phyloP scores from a whole-genome alignment of 2,797 vertebrate genomes.

The Peromyscus melanophrys region DNA sequence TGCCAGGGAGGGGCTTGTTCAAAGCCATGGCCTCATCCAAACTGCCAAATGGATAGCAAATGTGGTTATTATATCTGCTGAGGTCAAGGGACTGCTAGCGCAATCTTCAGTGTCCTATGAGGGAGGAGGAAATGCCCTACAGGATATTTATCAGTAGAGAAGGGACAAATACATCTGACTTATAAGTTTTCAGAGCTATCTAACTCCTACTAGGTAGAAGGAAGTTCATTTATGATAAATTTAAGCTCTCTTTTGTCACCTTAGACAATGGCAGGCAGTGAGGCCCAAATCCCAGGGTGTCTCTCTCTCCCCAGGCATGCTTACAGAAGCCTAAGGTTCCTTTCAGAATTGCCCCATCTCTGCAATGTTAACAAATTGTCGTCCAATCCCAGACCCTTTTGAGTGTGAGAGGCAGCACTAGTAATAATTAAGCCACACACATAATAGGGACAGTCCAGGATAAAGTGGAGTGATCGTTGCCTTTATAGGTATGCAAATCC shows the following conservation, averaged over 20 bases:
- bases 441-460: neutral
- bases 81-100: conserved; percentile 30
- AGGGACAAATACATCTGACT: neutral
- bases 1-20: neutral
- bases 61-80: neutral
- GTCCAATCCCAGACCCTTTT: neutral
- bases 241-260: neutral
- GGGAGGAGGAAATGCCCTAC: conserved; percentile 16
- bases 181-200: conserved; percentile 54
- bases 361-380: neutral
- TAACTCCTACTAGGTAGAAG: conserved; percentile 34
- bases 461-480: neutral
- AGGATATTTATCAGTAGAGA: neutral
- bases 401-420: neutral
- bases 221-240: neutral
- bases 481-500: neutral
- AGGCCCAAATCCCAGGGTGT: neutral
- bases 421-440: neutral
- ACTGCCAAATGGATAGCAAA: conserved; percentile 25
- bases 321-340: neutral
- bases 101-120: neutral
- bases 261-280: neutral
- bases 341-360: neutral
- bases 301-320: neutral
- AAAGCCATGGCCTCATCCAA: conserved; percentile 18